Base-by-base conservation (phyloP, 2,888 invertebrate species). In the Xylophagus ater region DNA sequence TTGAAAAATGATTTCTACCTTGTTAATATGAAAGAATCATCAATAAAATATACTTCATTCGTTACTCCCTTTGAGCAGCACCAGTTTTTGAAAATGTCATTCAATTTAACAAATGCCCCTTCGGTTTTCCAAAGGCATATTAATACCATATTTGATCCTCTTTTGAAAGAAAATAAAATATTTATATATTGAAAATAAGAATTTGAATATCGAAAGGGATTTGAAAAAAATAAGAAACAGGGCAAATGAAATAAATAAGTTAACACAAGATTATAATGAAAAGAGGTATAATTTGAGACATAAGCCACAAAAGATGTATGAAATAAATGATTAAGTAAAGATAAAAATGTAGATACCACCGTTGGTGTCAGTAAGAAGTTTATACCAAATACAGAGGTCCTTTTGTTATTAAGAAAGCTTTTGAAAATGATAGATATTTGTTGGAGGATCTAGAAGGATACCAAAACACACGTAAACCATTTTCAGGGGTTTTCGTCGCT, bases 311-410 rank as follows among this genome's bases (percentile, higher is more conserved):
- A 21, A 29, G 9, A 15, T n/a, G 5, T 37, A 17, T 32, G 10
- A 32, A 33, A 37, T 40, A 20, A 49, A 47, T 4, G 49, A 50
- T 17, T 44, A 46, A 10, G 49, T 52, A 7, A 48, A 50, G 47
- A 45, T 51, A n/a, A 23, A 6, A 49, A 48, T 25, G 45, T 40
- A n/a, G n/a, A n/a, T n/a, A n/a, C n/a, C 15, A 41, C 47, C 1
- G 33, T 30, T 3, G 47, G 46, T 4, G 37, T 26, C 15, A 49
- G 45, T 37, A 49, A 51, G 32, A 51, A 51, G 39, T 38, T 49
- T 4, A 47, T 51, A 13, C 48, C 47, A 4, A 47, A 28, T 51
- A 37, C 43, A 47, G 47, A 37, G 51, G 51, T 8, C 53, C 51
- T 17, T 51, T 50, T 40, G 47, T 40, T 12, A 42, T 50, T 19